Conservation (phyloP, 30 jellyfish, hydroid and myxozoan genomes). For the Aurelia sp. region DNA sequence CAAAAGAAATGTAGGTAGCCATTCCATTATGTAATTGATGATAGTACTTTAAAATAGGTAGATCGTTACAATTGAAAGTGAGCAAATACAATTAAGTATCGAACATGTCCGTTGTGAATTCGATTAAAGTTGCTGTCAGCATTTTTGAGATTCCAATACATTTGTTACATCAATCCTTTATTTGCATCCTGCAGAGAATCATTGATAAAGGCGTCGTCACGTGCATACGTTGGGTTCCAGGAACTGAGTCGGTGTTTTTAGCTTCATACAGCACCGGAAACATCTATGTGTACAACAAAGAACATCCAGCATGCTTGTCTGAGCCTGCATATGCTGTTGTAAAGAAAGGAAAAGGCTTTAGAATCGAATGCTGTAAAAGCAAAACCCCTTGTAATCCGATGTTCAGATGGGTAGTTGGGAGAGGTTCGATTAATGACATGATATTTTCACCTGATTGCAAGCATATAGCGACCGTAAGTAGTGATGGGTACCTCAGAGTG, state of each 20-base stretch:
- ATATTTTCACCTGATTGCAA: slow-evolving; percentile 95
- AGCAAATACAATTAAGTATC: too few species aligned
- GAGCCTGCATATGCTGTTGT: slow-evolving; percentile 72
- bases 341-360: slow-evolving; percentile 74
- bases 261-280: slow-evolving; percentile 86
- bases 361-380: slow-evolving; percentile 74
- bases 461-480: slow-evolving; percentile 87
- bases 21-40: too few species aligned
- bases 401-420: slow-evolving; percentile 87
- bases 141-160: too few species aligned
- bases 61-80: too few species aligned
- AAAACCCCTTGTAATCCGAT: slow-evolving; percentile 79
- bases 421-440: slow-evolving; percentile 84
- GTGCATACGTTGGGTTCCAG: slow-evolving; percentile 96
- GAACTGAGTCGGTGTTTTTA: slow-evolving; percentile 80
- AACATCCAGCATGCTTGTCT: slow-evolving; percentile 58
- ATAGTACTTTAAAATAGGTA: too few species aligned
- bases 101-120: too few species aligned
- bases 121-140: too few species aligned
- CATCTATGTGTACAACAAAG: slow-evolving; percentile 87
- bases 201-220: slow-evolving; percentile 93
- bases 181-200: slow-evolving; percentile 48
- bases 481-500: slow-evolving; percentile 92
- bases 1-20: too few species aligned
- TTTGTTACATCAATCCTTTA: too few species aligned